A percentile compares a stretch with the other conserved stretches of the same genome.
phyloP scores from a whole-genome alignment of 2,888 invertebrate genomes.

The Synanthedon vespiformis region DNA sequence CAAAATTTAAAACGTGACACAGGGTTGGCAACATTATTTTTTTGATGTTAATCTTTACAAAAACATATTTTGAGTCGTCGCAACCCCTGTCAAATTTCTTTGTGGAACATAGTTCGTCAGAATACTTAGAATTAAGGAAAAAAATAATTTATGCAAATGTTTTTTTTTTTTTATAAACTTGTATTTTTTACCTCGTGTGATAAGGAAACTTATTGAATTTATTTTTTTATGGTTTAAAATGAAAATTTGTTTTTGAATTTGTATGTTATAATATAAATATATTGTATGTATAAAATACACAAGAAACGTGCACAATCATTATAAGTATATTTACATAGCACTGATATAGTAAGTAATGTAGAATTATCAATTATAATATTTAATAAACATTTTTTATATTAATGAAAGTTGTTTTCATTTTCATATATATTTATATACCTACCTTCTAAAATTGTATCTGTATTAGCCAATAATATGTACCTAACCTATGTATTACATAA shows the following conservation, averaged over 20 bases:
- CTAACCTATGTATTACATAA: too few relatives aligned
- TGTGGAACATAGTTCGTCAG: background rate
- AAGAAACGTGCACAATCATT: conserved; percentile 22
- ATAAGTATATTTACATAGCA: conserved; percentile 35
- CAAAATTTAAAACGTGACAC: background rate
- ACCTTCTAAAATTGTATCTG: too few relatives aligned
- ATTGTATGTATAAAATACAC: background rate
- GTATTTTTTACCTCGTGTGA: background rate
- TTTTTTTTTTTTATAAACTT: background rate
- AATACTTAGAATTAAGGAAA: background rate
- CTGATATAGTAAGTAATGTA: conserved; percentile 23
- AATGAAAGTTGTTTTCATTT: background rate
- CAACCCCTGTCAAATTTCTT: too few relatives aligned
- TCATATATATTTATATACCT: background rate
- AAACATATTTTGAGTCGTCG: too few relatives aligned
- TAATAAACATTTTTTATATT: background rate
- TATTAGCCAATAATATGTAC: too few relatives aligned
- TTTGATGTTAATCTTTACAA: background rate
- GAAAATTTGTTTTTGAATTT: background rate
- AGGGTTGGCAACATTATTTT: background rate
- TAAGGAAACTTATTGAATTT: background rate
- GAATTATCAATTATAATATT: background rate
- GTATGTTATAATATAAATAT: background rate
- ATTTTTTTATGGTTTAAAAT: background rate
- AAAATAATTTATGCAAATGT: background rate